Evolutionary conservation across 1,140 invertebrate genomes (phyloP).

Genomic region (Lycorma delicatula): DNA sequence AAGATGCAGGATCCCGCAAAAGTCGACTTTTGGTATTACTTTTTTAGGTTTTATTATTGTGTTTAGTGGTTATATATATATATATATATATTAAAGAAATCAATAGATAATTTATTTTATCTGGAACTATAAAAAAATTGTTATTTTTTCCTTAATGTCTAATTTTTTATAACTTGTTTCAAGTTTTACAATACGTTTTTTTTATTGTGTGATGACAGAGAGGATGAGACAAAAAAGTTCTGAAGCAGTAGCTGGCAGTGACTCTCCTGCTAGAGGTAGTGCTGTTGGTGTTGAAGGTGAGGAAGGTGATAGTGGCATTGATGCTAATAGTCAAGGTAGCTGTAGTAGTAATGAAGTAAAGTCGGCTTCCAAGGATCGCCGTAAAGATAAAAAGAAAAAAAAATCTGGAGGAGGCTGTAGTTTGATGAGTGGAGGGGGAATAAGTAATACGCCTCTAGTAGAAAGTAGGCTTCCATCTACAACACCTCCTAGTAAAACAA

Average conservation of each 20-base stretch:
- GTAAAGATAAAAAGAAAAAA: slow-evolving; percentile 74
- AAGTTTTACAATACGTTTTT: too few relatives aligned
- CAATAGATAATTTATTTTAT: too few relatives aligned
- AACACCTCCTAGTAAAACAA: slow-evolving; percentile 1
- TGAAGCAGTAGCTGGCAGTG: slow-evolving; percentile 20
- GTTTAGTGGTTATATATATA: too few relatives aligned
- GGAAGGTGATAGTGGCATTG: slow-evolving; percentile 78
- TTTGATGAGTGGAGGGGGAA: not conserved
- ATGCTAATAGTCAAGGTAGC: slow-evolving; percentile 75
- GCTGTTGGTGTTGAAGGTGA: slow-evolving; percentile 49
- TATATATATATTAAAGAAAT: too few relatives aligned
- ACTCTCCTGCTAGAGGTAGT: slow-evolving; percentile 32
- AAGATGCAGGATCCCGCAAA: too few relatives aligned
- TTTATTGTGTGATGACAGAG: not conserved
- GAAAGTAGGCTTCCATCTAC: slow-evolving; percentile 8
- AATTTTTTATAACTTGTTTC: too few relatives aligned
- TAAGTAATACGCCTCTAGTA: not conserved
- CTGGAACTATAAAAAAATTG: too few relatives aligned
- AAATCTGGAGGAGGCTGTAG: slow-evolving; percentile 8
- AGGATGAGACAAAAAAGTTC: slow-evolving; percentile 4
- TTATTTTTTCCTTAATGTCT: too few relatives aligned
- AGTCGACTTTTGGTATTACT: too few relatives aligned
- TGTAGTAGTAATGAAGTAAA: slow-evolving; percentile 70
- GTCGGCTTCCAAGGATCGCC: slow-evolving; percentile 42
- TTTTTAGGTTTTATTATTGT: too few relatives aligned